Base-by-base conservation (phyloP, 2,113 vertebrate genomes). In the Leucoraja erinaceus region DNA sequence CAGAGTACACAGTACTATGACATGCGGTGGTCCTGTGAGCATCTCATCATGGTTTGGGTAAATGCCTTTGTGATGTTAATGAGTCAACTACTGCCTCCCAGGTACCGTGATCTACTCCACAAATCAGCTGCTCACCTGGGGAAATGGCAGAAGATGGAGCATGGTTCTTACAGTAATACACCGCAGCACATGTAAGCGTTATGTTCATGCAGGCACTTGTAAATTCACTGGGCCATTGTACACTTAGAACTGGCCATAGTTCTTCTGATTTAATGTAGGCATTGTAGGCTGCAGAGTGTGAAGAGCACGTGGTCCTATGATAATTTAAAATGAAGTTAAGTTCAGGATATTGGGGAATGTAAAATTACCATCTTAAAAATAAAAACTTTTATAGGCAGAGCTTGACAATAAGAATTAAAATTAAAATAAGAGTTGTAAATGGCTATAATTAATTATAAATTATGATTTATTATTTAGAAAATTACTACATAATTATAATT, bases 11-110 rank as follows among this genome's bases (percentile, higher is more conserved):
- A 99, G 96, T 99, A 99, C 96, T 99, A 99, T 0, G 99, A 99
- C 96, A 99, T 99, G 99, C 98, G 98, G 93, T 99, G 99, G 99
- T 99, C 99, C 14, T 99, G 99, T n/a, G 99, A 99, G 95, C 99
- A 99, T 94, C 97, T 99, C 94, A 99, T 99, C 95, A 99, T 99
- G 98, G 98, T 99, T 95, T 99, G 99, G 99, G 98, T 99, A 96
- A 99, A 99, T 31, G 98, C 99, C n/a, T 99, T 99, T 76, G 99
- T 99, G 94, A 99, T 99, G 98, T 96, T 99, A 93, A 99, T 98
- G 95, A 98, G 97, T 4, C 99, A 99, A 93, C 96, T 99, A 94
- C 96, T 99, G 92, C 99, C 99, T 1, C 98, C 99, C 93, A 98
- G 97, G 94, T 99, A 99, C 96, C 99, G 98, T 84, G 98, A 99